These are phyloP conservation scores for Sylvicola fuscatus DNA, from an alignment of 2,888 invertebrate species.

Conservation along the genomic window DNA sequence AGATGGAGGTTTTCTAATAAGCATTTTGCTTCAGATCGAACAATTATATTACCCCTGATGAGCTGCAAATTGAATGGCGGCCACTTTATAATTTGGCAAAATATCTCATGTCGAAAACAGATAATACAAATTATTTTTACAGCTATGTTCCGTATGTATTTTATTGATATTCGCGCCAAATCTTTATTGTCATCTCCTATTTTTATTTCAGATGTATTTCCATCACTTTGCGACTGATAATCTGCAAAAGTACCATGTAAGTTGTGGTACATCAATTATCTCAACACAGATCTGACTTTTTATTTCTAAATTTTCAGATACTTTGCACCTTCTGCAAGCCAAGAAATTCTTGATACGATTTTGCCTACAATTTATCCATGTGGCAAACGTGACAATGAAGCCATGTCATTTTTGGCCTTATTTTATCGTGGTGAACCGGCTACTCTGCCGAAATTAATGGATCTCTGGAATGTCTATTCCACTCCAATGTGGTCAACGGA, in stretches of 20 bases:
- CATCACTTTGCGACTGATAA: not conserved
- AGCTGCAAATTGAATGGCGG: slow-evolving; percentile 66
- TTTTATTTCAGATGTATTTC: slow-evolving; percentile 3
- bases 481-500: slow-evolving; percentile 31
- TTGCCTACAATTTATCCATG: slow-evolving; percentile 62
- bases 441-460: slow-evolving; percentile 36
- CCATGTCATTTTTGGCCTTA: too few relatives aligned
- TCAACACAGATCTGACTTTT: slow-evolving; percentile 1
- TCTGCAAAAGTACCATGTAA: too few relatives aligned
- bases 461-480: slow-evolving; percentile 55
- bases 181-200: slow-evolving; percentile 2
- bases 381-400: slow-evolving; percentile 16
- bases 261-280: not conserved
- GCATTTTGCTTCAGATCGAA: slow-evolving; percentile 6
- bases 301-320: slow-evolving; percentile 29
- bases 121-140: slow-evolving; percentile 10
- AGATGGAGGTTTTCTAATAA: too few relatives aligned
- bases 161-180: not conserved
- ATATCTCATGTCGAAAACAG: slow-evolving; percentile 9
- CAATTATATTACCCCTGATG: slow-evolving; percentile 34
- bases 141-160: slow-evolving; percentile 30
- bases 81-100: slow-evolving; percentile 40
- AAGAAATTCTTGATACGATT: slow-evolving; percentile 69
- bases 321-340: slow-evolving; percentile 50
- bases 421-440: too few relatives aligned